These are phyloP conservation scores for Melitaea cinxia DNA, from an alignment of 1,140 invertebrate genomes.

Conservation along the genomic window DNA sequence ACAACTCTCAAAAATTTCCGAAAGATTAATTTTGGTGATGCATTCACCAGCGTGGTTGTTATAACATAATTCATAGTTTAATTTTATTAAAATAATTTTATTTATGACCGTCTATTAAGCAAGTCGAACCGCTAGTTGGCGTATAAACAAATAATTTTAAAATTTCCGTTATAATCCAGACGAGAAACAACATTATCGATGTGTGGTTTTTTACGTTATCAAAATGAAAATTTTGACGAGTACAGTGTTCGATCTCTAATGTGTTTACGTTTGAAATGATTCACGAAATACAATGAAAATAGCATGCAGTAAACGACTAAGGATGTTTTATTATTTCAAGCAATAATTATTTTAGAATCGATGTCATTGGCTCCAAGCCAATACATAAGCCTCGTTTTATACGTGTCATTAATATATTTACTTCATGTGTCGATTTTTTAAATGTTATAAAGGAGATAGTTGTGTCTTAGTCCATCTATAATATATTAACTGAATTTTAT, in stretches of 20 bases:
- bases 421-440: not conserved
- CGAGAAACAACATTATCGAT: not conserved
- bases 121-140: not conserved
- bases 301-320: conserved; percentile 7
- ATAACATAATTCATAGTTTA: not conserved
- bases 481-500: too few species aligned
- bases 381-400: not conserved
- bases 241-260: not conserved
- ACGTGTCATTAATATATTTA: not conserved
- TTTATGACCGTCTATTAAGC: conserved; percentile 1
- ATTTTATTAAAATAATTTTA: conserved; percentile 3
- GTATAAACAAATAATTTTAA: not conserved
- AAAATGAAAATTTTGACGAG: not conserved
- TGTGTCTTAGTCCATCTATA: too few species aligned
- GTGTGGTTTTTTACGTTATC: not conserved
- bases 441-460: not conserved
- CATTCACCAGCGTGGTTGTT: not conserved
- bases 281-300: not conserved
- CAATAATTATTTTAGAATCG: conserved; percentile 3
- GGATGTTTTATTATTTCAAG: conserved; percentile 10
- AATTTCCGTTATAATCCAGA: not conserved
- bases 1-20: too few species aligned
- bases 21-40: too few species aligned
- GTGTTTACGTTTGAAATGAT: conserved; percentile 6
- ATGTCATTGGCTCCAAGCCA: not conserved